Evolutionary conservation across 2,797 vertebrate genomes (phyloP).

Genomic region (Mus spretus): DNA sequence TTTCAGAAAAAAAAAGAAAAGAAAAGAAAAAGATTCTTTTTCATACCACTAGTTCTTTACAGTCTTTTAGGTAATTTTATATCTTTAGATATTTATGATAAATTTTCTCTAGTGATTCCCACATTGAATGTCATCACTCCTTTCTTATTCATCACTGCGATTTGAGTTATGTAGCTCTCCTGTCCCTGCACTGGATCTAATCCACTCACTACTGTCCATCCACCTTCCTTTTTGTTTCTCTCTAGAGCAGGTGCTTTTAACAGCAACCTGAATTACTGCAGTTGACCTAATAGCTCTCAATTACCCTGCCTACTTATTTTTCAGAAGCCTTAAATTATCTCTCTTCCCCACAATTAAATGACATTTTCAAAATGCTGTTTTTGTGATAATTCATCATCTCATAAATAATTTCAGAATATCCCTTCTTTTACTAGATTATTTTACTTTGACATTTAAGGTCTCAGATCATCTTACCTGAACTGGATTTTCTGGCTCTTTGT

Average conservation of each 20-base stretch:
- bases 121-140: slow-evolving; percentile 3
- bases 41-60: neutral
- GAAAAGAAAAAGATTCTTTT: slow-evolving; percentile 42
- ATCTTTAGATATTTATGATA: slow-evolving; percentile 38
- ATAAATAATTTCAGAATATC: slow-evolving; percentile 16
- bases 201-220: neutral
- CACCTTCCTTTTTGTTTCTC: neutral
- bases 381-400: neutral
- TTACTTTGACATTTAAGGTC: neutral
- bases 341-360: neutral
- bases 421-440: neutral
- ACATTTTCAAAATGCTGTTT: slow-evolving; percentile 20
- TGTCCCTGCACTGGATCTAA: neutral
- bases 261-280: neutral
- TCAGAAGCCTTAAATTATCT: neutral
- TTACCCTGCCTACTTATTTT: neutral
- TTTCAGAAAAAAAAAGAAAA: neutral
- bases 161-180: slow-evolving; percentile 4
- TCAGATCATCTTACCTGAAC: neutral
- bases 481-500: neutral
- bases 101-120: neutral
- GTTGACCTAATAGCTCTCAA: neutral
- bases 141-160: neutral
- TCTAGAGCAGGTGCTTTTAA: neutral
- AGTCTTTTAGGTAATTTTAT: slow-evolving; percentile 1